Conservation (phyloP, 2,113 vertebrate species). For the Noctilio leporinus region DNA sequence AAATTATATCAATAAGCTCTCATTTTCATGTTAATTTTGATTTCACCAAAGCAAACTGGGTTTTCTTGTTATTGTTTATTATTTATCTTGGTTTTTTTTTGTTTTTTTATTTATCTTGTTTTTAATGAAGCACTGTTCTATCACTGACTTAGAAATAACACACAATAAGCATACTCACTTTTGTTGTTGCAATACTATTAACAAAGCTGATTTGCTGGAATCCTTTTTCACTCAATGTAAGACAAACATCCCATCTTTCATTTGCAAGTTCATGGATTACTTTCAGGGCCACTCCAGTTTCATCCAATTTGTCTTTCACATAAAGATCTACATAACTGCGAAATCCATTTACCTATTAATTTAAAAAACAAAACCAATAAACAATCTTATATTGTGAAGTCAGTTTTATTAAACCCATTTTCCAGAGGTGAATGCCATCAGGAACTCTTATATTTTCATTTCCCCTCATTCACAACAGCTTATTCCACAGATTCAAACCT, state of each 20-base stretch:
- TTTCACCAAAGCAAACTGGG: not conserved
- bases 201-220: slow-evolving; percentile 99
- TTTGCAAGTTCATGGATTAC: slow-evolving; percentile 95
- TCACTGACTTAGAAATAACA: not conserved
- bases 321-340: slow-evolving; percentile 98
- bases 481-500: not conserved
- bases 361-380: slow-evolving; percentile 28
- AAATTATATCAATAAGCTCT: slow-evolving; percentile 25
- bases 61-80: not conserved
- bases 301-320: slow-evolving; percentile 97
- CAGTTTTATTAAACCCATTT: too few relatives aligned
- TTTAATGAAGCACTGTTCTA: slow-evolving; percentile 16
- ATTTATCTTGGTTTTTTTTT: not conserved
- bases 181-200: slow-evolving; percentile 99
- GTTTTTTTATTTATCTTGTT: not conserved
- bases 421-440: not conserved
- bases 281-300: slow-evolving; percentile 95
- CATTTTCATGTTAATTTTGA: slow-evolving; percentile 26
- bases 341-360: slow-evolving; percentile 90
- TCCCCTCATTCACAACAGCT: not conserved
- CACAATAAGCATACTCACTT: slow-evolving; percentile 80
- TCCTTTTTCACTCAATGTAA: slow-evolving; percentile 97
- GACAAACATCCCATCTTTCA: slow-evolving; percentile 97
- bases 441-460: not conserved
- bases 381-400: not conserved